Conservation (phyloP, 2,113 vertebrate species). For the Osmerus eperlanus region DNA sequence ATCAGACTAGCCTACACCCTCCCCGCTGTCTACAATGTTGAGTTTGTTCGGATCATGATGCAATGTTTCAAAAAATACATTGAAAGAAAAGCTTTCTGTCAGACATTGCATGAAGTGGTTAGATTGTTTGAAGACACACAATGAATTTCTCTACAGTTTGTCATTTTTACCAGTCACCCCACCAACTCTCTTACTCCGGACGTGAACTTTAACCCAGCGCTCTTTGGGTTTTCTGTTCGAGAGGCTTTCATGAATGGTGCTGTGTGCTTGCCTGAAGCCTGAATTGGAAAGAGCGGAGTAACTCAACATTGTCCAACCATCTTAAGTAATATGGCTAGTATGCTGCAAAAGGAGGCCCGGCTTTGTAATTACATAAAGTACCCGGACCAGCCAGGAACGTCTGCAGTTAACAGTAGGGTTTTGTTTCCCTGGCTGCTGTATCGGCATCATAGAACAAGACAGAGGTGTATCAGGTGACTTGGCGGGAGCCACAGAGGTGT, state of each 20-base stretch:
- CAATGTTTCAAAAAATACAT: conserved; percentile 20
- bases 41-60: conserved; percentile 8
- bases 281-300: not conserved
- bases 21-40: not conserved
- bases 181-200: not conserved
- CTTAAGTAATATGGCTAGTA: not conserved
- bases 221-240: not conserved
- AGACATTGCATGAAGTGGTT: too few species aligned
- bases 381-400: not conserved
- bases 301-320: conserved; percentile 19
- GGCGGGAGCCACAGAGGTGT: not conserved
- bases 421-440: conserved; percentile 34
- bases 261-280: conserved; percentile 11
- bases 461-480: not conserved
- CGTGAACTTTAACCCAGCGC: not conserved
- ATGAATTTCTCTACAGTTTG: not conserved
- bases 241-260: conserved; percentile 23
- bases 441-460: conserved; percentile 16
- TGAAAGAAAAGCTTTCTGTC: not conserved
- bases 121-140: too few species aligned
- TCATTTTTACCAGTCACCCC: not conserved
- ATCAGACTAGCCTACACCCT: too few species aligned
- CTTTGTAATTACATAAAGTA: conserved; percentile 54
- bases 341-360: conserved; percentile 1
- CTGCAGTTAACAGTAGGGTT: conserved; percentile 26